Evolutionary conservation across 1,140 invertebrate species (phyloP), one percentile per base, ranked within the genome.

Genomic region (Danaus melanippus): DNA sequence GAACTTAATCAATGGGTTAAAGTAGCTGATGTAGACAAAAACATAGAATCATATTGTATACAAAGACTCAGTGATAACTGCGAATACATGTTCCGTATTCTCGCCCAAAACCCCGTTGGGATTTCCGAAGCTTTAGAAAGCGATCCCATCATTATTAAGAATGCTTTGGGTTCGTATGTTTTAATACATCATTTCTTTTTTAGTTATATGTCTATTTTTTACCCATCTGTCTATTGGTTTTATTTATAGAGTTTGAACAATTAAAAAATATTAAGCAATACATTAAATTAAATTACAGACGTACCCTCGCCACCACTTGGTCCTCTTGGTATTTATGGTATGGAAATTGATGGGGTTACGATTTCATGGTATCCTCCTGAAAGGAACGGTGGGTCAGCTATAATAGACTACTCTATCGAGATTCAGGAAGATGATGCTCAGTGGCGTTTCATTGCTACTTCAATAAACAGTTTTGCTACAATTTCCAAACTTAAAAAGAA

Each of bases 401-500:
- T 98, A 51, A 88, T 92, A 9, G 94, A 96, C 72, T 98, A 98
- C 67, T 91, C 92, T 40, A 89, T 98, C 8, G 95, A 98, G 84
- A 93, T 92, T 48, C 94, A 95, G 85, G 87, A 90, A 42, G 90
- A 88, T 52, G 92, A 93, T 69, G 93, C 92, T 64, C 89, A 91
- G 42, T 97, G 94, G 92, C 91, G 91, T 55, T 91, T 90, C 68
- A 89, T 93, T 45, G 93, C 92, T 45, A 89, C 84, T 1, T 93
- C 93, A 1, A 89, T 90, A 50, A 80, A 88, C 8, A 92, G 91
- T 9, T 87, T 89, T 41, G 88, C 93, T 12, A 89, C 88, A 50
- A 89, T 96, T 12, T 89, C 90, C 15, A 91, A 92, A 52, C 76
- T 97, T 17, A 91, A 91, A 60, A 90, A 90, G 44, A 91, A 92